Conservation (phyloP, 2,888 invertebrate genomes). For the Heteromurus nitidus region DNA sequence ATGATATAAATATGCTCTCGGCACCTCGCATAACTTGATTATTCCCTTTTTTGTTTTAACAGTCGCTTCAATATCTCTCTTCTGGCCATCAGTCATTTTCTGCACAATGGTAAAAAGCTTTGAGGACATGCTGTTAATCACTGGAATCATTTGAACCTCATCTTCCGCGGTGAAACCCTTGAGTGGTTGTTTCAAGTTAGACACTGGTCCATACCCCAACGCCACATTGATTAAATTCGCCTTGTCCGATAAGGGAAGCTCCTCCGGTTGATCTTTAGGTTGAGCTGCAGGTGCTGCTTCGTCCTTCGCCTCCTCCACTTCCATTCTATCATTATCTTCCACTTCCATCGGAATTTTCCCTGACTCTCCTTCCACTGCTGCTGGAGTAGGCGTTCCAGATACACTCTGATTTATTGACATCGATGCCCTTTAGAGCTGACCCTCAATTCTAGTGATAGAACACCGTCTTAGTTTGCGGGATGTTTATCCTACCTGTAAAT, state of each 20-base stretch:
- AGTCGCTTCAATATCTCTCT: constrained; percentile 28
- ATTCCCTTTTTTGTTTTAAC: constrained; percentile 37
- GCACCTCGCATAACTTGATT: neutral
- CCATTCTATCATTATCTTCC: too few relatives aligned
- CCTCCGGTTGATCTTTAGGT: too few relatives aligned
- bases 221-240: constrained; percentile 20
- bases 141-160: constrained; percentile 52
- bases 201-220: constrained; percentile 27
- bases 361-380: too few relatives aligned
- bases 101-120: constrained; percentile 63
- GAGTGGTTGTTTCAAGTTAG: constrained; percentile 53
- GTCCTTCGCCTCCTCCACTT: neutral
- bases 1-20: constrained; percentile 32
- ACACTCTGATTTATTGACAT: too few relatives aligned
- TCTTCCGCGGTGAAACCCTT: constrained; percentile 54
- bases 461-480: too few relatives aligned
- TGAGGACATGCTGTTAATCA: constrained; percentile 55
- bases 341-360: too few relatives aligned
- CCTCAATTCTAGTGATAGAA: too few relatives aligned
- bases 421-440: too few relatives aligned
- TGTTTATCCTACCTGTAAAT: too few relatives aligned
- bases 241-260: constrained; percentile 17
- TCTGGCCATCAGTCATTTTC: constrained; percentile 37
- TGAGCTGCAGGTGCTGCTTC: neutral
- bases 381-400: too few relatives aligned